Base-by-base conservation (phyloP, 1,140 invertebrate genomes). In the Nephila pilipes region DNA sequence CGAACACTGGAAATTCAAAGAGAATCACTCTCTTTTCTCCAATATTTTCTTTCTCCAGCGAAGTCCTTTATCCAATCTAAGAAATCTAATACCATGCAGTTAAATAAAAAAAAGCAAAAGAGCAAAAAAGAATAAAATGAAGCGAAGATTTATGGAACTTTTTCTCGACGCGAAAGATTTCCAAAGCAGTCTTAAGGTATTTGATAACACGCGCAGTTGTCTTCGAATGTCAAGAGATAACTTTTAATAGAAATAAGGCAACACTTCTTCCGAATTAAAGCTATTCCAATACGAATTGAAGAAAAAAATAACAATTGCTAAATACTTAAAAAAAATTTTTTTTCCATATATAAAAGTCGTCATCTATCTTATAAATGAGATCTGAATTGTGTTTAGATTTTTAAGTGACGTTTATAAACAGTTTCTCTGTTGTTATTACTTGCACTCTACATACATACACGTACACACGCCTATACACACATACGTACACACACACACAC, bases 1-100 rank as follows among this genome's bases (percentile, higher is more conserved):
- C 63, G 63, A 65, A 75, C 69, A 75, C 69, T 18, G 29, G 14
- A 36, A 75, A 32, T 18, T 75, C 2, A 18, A 6, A 46, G 14
- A 75, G 69, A 75, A 36, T n/a, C n/a, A 75, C 32, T 75, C 69
- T 16, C 18, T 36, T 75, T 75, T 75, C 25, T 75, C 29, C 18
- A 75, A 75, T 6, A 22, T 36, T 36, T 75, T 20, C 25, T 69
- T 75, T 22, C 8, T 75, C 18, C 69, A 36, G 1, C 2, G 32
- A 16, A 75, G 69, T 36, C 69, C 36, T 75, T 75, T 75, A 75
- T 75, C 69, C 69, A 75, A 75, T 75, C 69, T 75, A 14, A 36
- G 69, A 32, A 75, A 75, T 29, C 69, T 75, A 75, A 75, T 75
- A 75, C 32, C 69, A 36, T 75, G 36, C 12, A 36, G 69, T 75